Conservation (phyloP, 2,113 vertebrate genomes). For the Delphinapterus leucas region DNA sequence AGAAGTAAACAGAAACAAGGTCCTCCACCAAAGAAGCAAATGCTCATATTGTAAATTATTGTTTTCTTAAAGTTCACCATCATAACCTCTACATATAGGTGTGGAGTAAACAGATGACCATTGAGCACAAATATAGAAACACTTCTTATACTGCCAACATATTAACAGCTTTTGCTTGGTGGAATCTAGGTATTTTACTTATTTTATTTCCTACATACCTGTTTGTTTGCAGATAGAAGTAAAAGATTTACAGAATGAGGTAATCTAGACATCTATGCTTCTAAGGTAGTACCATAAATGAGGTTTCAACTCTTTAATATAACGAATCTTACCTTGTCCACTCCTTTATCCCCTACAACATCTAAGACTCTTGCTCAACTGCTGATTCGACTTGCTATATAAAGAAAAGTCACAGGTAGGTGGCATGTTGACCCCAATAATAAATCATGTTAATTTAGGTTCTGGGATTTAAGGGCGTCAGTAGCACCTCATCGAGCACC, state of each 20-base stretch:
- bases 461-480: background rate
- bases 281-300: background rate
- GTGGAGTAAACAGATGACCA: background rate
- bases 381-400: background rate
- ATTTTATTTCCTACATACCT: background rate
- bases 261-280: background rate
- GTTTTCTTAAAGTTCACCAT: slow-evolving; percentile 18
- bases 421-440: background rate
- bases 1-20: slow-evolving; percentile 3
- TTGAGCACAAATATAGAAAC: background rate
- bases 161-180: background rate
- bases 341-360: background rate
- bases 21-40: background rate
- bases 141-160: background rate
- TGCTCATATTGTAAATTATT: slow-evolving; percentile 4
- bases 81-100: background rate
- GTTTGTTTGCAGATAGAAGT: background rate
- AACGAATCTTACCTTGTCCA: background rate
- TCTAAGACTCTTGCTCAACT: background rate
- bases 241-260: background rate
- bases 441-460: background rate
- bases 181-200: background rate
- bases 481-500: background rate
- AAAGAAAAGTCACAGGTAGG: background rate
- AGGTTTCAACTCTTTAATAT: background rate